Conservation (phyloP, 2,113 vertebrate genomes). For the Hemiprocne comata region DNA sequence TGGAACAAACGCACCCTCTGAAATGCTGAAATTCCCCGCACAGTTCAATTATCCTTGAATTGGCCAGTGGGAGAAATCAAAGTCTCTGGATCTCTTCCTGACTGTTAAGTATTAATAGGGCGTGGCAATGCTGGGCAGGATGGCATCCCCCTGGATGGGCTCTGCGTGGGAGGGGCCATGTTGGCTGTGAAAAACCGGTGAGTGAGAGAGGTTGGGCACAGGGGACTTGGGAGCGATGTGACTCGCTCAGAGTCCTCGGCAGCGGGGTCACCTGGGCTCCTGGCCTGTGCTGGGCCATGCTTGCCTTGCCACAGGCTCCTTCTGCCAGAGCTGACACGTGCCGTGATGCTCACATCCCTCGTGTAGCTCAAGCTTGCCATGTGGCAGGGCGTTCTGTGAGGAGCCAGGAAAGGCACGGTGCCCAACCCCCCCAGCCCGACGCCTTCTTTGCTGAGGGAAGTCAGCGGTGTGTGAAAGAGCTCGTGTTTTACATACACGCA, state of each 20-base stretch:
- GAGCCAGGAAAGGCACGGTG: neutral
- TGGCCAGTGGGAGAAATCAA: constrained; percentile 22
- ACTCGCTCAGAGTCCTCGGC: neutral
- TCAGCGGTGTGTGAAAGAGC: neutral
- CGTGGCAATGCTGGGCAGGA: accelerated
- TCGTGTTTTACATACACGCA: neutral
- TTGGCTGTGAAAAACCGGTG: neutral
- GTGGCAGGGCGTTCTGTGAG: neutral
- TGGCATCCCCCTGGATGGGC: neutral
- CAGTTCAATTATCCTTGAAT: constrained; percentile 39
- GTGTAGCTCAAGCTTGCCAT: accelerated
- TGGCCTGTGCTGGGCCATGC: neutral
- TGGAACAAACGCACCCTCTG: constrained; percentile 12
- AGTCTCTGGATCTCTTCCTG: constrained; percentile 10
- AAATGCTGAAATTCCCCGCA: constrained; percentile 1
- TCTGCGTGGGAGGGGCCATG: neutral
- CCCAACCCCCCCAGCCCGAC: accelerated
- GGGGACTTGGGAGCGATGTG: neutral
- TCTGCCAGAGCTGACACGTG: neutral
- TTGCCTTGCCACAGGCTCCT: neutral
- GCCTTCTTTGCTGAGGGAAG: neutral
- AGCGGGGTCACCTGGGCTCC: neutral
- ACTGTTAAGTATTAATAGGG: constrained; percentile 29
- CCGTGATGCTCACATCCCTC: accelerated
- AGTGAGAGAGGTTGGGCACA: accelerated